Percentiles rank a stretch among this genome's conserved stretches.
Conservation (phyloP, 2,113 vertebrate species). For the Paramisgurnus dabryanus region DNA sequence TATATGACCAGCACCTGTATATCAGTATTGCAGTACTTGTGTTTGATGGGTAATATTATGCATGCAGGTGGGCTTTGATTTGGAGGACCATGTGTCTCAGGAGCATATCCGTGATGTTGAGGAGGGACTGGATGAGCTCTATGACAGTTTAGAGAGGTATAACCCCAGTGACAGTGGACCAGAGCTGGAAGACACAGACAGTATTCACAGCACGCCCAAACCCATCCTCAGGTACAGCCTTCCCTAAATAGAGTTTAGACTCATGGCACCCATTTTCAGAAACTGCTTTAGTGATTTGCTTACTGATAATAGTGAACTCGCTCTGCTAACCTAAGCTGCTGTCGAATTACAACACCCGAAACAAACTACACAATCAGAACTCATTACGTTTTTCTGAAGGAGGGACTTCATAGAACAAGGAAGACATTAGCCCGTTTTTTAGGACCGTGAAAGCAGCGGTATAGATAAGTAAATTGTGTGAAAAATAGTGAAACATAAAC, state of each 20-base stretch:
- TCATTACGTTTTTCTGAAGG: too few relatives aligned
- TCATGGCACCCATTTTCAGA: neutral
- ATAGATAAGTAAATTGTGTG: too few relatives aligned
- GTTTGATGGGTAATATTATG: neutral
- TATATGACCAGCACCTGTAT: neutral
- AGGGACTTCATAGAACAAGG: too few relatives aligned
- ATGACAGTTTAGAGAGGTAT: constrained; percentile 93
- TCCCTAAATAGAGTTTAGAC: neutral
- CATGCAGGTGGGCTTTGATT: constrained; percentile 83
- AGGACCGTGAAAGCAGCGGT: too few relatives aligned
- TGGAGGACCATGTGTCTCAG: constrained; percentile 89
- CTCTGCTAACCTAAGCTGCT: too few relatives aligned
- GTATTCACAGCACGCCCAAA: constrained; percentile 90
- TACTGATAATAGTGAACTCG: too few relatives aligned
- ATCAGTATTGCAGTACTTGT: constrained; percentile 2
- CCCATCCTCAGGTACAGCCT: constrained; percentile 82
- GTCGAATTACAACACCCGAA: too few relatives aligned
- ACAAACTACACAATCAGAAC: too few relatives aligned
- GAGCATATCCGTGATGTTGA: constrained; percentile 93
- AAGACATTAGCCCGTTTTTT: too few relatives aligned
- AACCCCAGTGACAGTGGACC: constrained; percentile 94
- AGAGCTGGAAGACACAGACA: constrained; percentile 93
- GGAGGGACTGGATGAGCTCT: constrained; percentile 89
- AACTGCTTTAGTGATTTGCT: neutral
- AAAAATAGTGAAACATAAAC: too few relatives aligned